Evolutionary conservation across 2,797 vertebrate genomes (phyloP).

Genomic region (Acipenser oxyrinchus): DNA sequence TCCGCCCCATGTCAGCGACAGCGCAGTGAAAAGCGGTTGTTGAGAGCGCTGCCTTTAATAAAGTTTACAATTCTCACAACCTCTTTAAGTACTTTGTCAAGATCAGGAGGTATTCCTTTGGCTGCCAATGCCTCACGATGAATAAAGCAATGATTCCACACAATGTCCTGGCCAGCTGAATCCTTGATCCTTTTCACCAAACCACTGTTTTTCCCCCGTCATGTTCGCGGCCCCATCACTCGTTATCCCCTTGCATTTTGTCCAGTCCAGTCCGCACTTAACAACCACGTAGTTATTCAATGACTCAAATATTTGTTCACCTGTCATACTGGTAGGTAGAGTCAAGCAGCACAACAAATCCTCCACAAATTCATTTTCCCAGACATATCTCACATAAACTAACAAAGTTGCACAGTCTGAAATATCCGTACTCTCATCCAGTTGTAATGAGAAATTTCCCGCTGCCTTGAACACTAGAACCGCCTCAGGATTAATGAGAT

Average conservation of each 20-base stretch:
- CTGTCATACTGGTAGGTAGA: background rate
- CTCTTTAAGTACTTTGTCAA: too few relatives aligned
- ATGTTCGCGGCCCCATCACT: too few relatives aligned
- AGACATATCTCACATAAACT: background rate
- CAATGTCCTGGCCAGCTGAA: slow-evolving; percentile 1
- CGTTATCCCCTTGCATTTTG: background rate
- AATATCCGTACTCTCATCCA: too few relatives aligned
- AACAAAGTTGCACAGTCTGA: too few relatives aligned
- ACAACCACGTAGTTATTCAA: background rate
- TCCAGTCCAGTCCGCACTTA: background rate
- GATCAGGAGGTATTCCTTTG: slow-evolving; percentile 4
- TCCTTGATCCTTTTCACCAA: slow-evolving; percentile 9
- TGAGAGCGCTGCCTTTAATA: slow-evolving; percentile 3
- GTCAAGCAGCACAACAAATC: slow-evolving; percentile 3
- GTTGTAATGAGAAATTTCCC: background rate
- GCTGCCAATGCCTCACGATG: slow-evolving; percentile 4
- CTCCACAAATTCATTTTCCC: slow-evolving; percentile 7
- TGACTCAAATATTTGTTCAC: background rate
- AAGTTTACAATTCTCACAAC: too few relatives aligned
- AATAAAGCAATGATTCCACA: slow-evolving; percentile 7
- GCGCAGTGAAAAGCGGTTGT: slow-evolving; percentile 4
- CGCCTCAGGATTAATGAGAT: too few relatives aligned
- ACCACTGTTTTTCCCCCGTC: too few relatives aligned
- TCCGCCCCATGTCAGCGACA: slow-evolving; percentile 7
- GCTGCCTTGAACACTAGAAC: too few relatives aligned